Base-by-base conservation (phyloP, 1,140 invertebrate species). In the Drosophila lowei region DNA sequence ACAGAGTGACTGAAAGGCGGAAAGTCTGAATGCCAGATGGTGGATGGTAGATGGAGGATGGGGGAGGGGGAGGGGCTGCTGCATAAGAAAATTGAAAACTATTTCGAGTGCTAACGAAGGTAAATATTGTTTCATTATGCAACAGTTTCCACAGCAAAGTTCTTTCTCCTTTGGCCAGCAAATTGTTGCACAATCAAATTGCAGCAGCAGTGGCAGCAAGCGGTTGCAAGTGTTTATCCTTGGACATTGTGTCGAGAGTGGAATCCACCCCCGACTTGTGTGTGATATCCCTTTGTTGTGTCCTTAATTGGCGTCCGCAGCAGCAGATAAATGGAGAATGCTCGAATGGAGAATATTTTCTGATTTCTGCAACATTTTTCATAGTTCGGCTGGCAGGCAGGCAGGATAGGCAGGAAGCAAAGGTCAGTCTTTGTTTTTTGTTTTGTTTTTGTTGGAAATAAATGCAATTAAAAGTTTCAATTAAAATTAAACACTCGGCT, bases 391-490 rank as follows among this genome's bases (percentile, higher is more conserved):
- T 18, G 18, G 18, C 4, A 43, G 18, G 3, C 16, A 25, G 15
- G 18, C 18, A 18, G 18, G 18, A 18, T 18, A 18, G 18, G 18
- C 18, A 18, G 18, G 2, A 18, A 18, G 18, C 18, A 18, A 2
- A 18, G 23, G 4, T 56, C 28, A 42, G 8, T 9, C 18, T 5
- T 30, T 44, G 56, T 25, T 53, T 61, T 77, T 68, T 70, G 67
- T 72, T 77, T 38, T 38, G 73, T 73, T 71, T 72, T 72, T 59
- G 79, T 77, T 60, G 15, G 67, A 67, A 81, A 64, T 81, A 80
- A 85, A 85, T 78, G 61, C 81, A 85, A 85, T 85, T 86, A 80
- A 85, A 86, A 80, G 77, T 85, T 85, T 74, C 80, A 85, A 85
- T 85, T 85, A 86, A 85, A 85, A 81, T 86, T 75, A 81, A 80